Percentiles rank a stretch among this genome's conserved stretches.
These are phyloP conservation scores for Eupithecia abbreviata DNA, from an alignment of 2,888 invertebrate species.

Conservation along the genomic window DNA sequence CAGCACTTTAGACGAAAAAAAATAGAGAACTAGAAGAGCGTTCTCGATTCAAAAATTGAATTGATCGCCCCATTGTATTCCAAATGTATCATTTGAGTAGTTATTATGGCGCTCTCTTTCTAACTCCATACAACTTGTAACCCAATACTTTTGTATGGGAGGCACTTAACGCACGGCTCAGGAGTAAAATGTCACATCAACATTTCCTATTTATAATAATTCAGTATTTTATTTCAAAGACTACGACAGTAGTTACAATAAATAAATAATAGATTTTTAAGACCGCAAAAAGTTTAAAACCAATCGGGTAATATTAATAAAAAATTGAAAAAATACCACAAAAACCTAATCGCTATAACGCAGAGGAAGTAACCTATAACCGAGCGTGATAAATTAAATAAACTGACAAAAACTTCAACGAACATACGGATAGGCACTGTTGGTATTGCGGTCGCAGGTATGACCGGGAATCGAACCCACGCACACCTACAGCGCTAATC, in stretches of 20 bases:
- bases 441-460: slow-evolving; percentile 72
- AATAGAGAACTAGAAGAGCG: slow-evolving; percentile 80
- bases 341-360: slow-evolving; percentile 79
- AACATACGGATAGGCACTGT: slow-evolving; percentile 63
- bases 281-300: slow-evolving; percentile 67
- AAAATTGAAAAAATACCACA: slow-evolving; percentile 70
- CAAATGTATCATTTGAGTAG: slow-evolving; percentile 84
- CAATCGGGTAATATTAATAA: slow-evolving; percentile 60
- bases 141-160: slow-evolving; percentile 84
- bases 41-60: slow-evolving; percentile 84
- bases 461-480: slow-evolving; percentile 71
- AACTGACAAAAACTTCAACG: slow-evolving; percentile 75
- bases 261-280: slow-evolving; percentile 46
- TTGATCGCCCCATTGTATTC: slow-evolving; percentile 84
- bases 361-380: slow-evolving; percentile 80
- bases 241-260: neutral
- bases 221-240: slow-evolving; percentile 59
- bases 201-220: slow-evolving; percentile 61
- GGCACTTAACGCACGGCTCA: slow-evolving; percentile 76
- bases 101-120: slow-evolving; percentile 80
- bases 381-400: slow-evolving; percentile 82
- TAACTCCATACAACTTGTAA: slow-evolving; percentile 80
- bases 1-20: slow-evolving; percentile 82
- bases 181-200: slow-evolving; percentile 70
- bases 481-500: slow-evolving; percentile 66